A percentile compares a stretch with the other conserved stretches of the same genome.
Conservation (phyloP, 2,113 vertebrate species). For the Furnarius figulus region DNA sequence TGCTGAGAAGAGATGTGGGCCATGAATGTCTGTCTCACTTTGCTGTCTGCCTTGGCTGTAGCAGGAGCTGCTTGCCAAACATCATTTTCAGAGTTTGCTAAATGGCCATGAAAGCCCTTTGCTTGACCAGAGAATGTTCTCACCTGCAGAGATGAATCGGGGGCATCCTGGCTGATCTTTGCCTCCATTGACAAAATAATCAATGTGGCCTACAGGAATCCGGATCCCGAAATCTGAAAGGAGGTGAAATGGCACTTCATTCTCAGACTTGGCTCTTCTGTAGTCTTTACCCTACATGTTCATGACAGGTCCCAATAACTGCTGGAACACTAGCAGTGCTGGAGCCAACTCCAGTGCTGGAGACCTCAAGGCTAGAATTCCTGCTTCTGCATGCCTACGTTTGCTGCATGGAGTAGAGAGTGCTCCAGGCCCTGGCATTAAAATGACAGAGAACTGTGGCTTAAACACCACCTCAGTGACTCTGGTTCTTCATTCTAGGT, state of each 20-base stretch:
- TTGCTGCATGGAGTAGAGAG: not conserved
- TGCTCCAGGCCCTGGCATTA: not conserved
- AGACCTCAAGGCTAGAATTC: not conserved
- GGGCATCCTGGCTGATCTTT: constrained; percentile 91
- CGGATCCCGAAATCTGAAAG: constrained; percentile 92
- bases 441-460: not conserved
- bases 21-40: not conserved
- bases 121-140: not conserved
- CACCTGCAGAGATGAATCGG: constrained; percentile 67
- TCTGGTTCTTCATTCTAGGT: not conserved
- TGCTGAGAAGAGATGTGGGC: not conserved
- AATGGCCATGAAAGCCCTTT: not conserved
- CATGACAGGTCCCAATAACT: not conserved
- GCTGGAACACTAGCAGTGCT: not conserved
- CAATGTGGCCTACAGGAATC: constrained; percentile 92
- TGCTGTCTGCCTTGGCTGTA: not conserved
- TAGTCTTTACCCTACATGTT: not conserved
- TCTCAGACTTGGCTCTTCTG: not conserved
- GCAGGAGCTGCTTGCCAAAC: not conserved
- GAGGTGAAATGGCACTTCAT: not conserved
- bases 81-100: not conserved
- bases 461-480: not conserved
- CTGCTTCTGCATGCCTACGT: not conserved
- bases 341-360: not conserved
- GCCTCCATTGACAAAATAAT: constrained; percentile 93